Evolutionary conservation across 2,888 invertebrate species (phyloP), one percentile per base, ranked within the genome.

Genomic region (Chorisops tibialis): DNA sequence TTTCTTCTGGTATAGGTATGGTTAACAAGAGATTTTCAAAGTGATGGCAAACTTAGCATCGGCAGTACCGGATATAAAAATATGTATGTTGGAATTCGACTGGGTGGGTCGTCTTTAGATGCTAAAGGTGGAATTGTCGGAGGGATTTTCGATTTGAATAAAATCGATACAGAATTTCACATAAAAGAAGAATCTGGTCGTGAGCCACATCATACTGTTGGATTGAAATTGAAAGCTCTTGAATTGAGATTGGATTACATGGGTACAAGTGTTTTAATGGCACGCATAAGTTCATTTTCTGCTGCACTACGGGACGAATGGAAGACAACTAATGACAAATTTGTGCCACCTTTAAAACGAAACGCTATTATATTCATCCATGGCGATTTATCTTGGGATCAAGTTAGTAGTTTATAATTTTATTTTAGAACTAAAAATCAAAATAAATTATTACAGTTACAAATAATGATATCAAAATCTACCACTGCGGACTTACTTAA

Each of bases 121-220:
- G 97, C 98, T 12, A 92, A 95, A 78, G 96, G 95, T 59, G 98
- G 98, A 68, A 97, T 98, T 73, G 96, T 98, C 24, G 96, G 97
- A 74, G 98, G 98, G 21, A 91, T 90, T 69, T 92, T 98, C 71
- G 91, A 95, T 75, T 85, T 98, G 39, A 88, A 91, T 67, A 87
- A 90, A 74, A 90, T 96, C 68, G 88, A 92, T 74, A 93, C 93
- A 0, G 91, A 88, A 73, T 92, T 93, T 70, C 89, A 91, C 73
- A 91, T 95, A 65, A 85, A 88, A 67, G 96, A 96, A 79, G 95
- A 95, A 75, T 89, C 93, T 0, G 91, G 91, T 58, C 85, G 88
- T 69, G 92, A 92, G 78, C 96, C 96, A 0, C 90, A 91, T 70
- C 96, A 96, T 78, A 89, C 88, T 54, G 83, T 91, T 61, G 90